These are phyloP conservation scores for Operophtera brumata DNA, from an alignment of 2,888 invertebrate species.

Conservation along the genomic window DNA sequence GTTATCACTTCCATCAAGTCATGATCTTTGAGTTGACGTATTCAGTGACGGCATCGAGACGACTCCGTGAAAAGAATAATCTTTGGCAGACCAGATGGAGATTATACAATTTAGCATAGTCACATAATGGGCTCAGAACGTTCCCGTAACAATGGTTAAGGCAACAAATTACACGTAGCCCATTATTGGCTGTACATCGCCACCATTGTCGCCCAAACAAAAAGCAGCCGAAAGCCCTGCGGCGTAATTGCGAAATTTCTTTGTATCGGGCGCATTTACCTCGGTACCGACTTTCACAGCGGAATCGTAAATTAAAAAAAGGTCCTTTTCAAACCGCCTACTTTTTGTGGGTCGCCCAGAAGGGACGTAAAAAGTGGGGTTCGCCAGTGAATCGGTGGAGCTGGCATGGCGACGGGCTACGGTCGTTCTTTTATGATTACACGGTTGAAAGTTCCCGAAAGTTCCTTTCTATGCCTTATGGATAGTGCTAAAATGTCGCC, in stretches of 20 bases:
- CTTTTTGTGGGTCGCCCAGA: conserved; percentile 53
- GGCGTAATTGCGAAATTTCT: conserved; percentile 59
- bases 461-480: not conserved
- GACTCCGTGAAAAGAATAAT: conserved; percentile 50
- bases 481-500: not conserved
- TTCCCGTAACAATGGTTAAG: conserved; percentile 53
- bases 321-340: conserved; percentile 52
- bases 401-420: conserved; percentile 17
- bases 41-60: conserved; percentile 26
- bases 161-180: conserved; percentile 55
- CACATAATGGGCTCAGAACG: conserved; percentile 47
- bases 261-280: conserved; percentile 57
- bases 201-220: conserved; percentile 47
- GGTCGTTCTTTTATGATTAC: conserved; percentile 35
- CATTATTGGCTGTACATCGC: conserved; percentile 40
- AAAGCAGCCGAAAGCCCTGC: conserved; percentile 47
- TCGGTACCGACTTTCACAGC: conserved; percentile 53
- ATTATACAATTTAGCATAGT: conserved; percentile 51
- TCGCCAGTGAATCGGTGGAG: conserved; percentile 31
- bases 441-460: conserved; percentile 12
- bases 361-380: conserved; percentile 49
- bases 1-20: conserved; percentile 31
- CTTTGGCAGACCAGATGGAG: conserved; percentile 39
- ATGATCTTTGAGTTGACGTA: conserved; percentile 16
- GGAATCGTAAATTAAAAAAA: conserved; percentile 63